Evolutionary conservation across 2,888 invertebrate species (phyloP).

Genomic region (Luffia ferchaultella): DNA sequence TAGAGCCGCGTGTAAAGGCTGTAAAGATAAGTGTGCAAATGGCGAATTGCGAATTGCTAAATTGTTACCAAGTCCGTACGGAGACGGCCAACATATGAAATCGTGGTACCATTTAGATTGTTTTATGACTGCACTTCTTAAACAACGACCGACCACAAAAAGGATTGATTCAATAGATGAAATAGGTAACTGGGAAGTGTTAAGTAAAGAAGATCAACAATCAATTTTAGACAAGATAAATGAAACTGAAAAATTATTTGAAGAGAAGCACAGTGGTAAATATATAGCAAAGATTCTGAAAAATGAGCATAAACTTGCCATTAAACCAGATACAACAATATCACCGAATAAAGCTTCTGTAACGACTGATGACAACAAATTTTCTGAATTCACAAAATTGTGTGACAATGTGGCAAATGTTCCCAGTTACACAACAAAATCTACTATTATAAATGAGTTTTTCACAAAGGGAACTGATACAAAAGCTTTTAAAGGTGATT

Average conservation of each 20-base stretch:
- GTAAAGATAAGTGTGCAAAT: constrained; percentile 79
- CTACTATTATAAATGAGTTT: constrained; percentile 72
- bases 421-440: constrained; percentile 84
- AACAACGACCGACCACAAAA: constrained; percentile 83
- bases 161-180: constrained; percentile 82
- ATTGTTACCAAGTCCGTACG: constrained; percentile 79
- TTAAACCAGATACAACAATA: constrained; percentile 13
- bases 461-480: constrained; percentile 69
- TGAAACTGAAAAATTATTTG: constrained; percentile 65
- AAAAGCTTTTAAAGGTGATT: constrained; percentile 77
- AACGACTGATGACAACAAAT: constrained; percentile 70
- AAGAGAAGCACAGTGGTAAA: constrained; percentile 56
- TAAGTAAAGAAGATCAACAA: constrained; percentile 73
- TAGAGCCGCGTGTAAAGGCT: constrained; percentile 85
- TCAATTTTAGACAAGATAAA: constrained; percentile 69
- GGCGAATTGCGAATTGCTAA: constrained; percentile 81
- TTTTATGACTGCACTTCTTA: constrained; percentile 79
- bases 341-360: constrained; percentile 12
- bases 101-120: constrained; percentile 85
- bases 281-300: constrained; percentile 43
- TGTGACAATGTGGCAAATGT: constrained; percentile 81
- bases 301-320: constrained; percentile 29
- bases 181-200: constrained; percentile 76
- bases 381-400: constrained; percentile 78
- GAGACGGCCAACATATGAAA: constrained; percentile 78